Percentiles rank a stretch among this genome's conserved stretches.
phyloP scores from a whole-genome alignment of 2,888 invertebrate species.

The Mythimna vitellina region DNA sequence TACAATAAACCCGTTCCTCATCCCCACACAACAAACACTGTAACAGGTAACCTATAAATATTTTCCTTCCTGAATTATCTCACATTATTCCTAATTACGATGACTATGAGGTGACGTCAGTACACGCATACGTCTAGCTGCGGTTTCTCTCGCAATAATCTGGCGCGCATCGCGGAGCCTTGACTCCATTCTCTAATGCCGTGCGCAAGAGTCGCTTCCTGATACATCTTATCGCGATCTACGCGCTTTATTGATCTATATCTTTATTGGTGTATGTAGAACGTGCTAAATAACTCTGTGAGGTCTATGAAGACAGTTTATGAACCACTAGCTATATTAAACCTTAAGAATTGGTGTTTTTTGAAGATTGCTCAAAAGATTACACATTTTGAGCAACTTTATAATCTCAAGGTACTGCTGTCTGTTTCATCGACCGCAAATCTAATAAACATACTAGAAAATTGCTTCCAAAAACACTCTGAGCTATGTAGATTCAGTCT shows the following conservation, averaged over 20 bases:
- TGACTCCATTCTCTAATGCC: conserved; percentile 64
- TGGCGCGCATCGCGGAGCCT: conserved; percentile 59
- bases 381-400: conserved; percentile 4
- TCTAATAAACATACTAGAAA: conserved; percentile 11
- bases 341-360: neutral
- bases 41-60: neutral
- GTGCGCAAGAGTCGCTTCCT: conserved; percentile 62
- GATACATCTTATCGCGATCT: conserved; percentile 61
- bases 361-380: conserved; percentile 16
- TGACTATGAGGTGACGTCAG: conserved; percentile 8
- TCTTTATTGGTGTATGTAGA: conserved; percentile 45
- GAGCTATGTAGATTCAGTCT: neutral
- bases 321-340: neutral
- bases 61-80: conserved; percentile 17
- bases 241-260: conserved; percentile 55
- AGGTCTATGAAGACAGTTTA: neutral
- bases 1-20: neutral
- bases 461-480: conserved; percentile 14
- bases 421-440: conserved; percentile 20
- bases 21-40: neutral
- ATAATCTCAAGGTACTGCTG: conserved; percentile 29
- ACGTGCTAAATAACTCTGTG: conserved; percentile 35
- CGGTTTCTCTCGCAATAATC: conserved; percentile 56
- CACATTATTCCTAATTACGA: conserved; percentile 24
- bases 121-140: conserved; percentile 15